Conservation (phyloP, 2,113 vertebrate species). For the Elephas maximus region DNA sequence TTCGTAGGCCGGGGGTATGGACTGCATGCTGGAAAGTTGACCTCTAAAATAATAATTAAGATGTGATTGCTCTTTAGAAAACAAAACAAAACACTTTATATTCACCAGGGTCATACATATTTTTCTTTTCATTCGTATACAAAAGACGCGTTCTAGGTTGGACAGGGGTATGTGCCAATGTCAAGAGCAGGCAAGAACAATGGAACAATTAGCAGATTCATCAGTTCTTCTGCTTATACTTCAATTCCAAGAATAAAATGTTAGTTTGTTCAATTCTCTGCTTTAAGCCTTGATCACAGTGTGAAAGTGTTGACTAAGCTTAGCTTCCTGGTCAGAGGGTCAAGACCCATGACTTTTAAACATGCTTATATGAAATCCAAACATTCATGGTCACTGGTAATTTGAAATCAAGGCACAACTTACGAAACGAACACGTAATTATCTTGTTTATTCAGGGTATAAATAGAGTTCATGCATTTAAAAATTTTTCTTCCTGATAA, state of each 20-base stretch:
- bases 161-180: slow-evolving; percentile 7
- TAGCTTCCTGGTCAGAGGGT: slow-evolving; percentile 73
- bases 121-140: neutral
- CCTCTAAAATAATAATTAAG: slow-evolving; percentile 20
- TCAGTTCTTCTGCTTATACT: slow-evolving; percentile 30
- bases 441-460: slow-evolving; percentile 82
- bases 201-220: slow-evolving; percentile 53
- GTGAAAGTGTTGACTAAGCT: slow-evolving; percentile 52
- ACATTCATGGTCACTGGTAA: slow-evolving; percentile 68
- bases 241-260: slow-evolving; percentile 33
- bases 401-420: slow-evolving; percentile 77
- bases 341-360: slow-evolving; percentile 61
- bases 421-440: slow-evolving; percentile 73
- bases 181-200: neutral
- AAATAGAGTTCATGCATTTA: slow-evolving; percentile 77
- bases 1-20: neutral
- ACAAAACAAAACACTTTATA: neutral
- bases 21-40: neutral
- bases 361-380: slow-evolving; percentile 76
- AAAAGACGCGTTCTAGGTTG: slow-evolving; percentile 16
- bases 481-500: slow-evolving; percentile 84
- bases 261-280: slow-evolving; percentile 58
- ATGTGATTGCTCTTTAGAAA: slow-evolving; percentile 29
- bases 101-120: neutral
- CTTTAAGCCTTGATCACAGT: slow-evolving; percentile 64